Conservation (phyloP, 2,888 invertebrate species). For the Idaea biselata region DNA sequence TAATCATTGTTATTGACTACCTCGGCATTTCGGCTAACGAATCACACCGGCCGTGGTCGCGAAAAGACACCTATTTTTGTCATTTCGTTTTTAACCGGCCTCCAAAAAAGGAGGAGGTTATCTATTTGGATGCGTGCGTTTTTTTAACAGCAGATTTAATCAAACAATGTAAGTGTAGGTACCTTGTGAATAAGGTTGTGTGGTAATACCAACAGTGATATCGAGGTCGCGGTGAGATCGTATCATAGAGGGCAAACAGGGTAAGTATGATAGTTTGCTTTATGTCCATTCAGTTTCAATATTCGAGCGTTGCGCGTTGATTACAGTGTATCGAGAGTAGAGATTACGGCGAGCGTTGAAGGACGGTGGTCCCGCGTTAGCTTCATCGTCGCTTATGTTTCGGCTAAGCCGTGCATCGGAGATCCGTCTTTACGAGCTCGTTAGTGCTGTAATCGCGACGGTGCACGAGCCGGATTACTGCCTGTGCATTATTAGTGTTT, state of each 20-base stretch:
- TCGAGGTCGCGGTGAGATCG: not conserved
- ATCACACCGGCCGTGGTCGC: too few relatives aligned
- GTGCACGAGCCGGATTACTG: slow-evolving; percentile 76
- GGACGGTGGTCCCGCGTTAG: slow-evolving; percentile 10
- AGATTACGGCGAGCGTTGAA: slow-evolving; percentile 25
- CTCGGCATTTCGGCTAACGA: too few relatives aligned
- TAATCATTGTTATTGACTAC: too few relatives aligned
- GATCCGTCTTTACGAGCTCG: slow-evolving; percentile 79
- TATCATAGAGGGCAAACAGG: not conserved
- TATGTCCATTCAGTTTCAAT: slow-evolving; percentile 23
- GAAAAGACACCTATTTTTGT: too few relatives aligned
- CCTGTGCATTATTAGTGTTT: slow-evolving; percentile 81
- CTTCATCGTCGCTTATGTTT: slow-evolving; percentile 54
- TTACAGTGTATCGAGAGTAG: slow-evolving; percentile 19
- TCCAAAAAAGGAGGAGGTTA: too few relatives aligned
- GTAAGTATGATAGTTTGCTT: slow-evolving; percentile 1
- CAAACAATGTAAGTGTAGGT: too few relatives aligned
- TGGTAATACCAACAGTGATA: not conserved
- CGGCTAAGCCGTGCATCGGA: slow-evolving; percentile 73
- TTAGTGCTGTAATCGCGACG: slow-evolving; percentile 77
- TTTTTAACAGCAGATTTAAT: too few relatives aligned
- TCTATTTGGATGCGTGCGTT: too few relatives aligned
- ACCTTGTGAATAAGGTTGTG: too few relatives aligned
- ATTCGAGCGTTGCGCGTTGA: slow-evolving; percentile 17
- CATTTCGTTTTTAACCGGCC: too few relatives aligned